These are phyloP conservation scores for Octodon degus DNA, from an alignment of 2,113 vertebrate genomes.

Conservation along the genomic window DNA sequence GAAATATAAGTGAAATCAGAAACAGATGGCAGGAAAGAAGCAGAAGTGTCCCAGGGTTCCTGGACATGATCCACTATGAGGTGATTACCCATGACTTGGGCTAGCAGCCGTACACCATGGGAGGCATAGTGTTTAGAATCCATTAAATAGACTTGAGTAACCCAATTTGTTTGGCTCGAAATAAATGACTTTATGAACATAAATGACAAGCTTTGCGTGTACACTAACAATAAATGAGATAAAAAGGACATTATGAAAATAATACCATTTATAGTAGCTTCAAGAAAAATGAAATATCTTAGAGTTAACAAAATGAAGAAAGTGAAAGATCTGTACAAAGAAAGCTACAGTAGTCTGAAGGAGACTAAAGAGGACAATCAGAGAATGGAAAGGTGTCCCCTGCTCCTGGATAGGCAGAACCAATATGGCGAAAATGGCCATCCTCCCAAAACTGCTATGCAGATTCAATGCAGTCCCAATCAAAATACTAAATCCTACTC, in stretches of 20 bases:
- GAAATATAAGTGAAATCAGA: background rate
- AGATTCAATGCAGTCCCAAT: background rate
- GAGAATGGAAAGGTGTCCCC: background rate
- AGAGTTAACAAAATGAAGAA: background rate
- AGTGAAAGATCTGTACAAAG: background rate
- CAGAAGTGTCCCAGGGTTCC: background rate
- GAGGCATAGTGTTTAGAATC: background rate
- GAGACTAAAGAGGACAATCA: background rate
- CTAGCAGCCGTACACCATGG: background rate
- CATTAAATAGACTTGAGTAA: background rate
- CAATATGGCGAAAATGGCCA: background rate
- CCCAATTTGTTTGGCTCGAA: background rate
- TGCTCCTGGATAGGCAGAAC: background rate
- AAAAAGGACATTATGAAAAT: background rate
- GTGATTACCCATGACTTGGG: background rate
- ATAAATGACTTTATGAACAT: background rate
- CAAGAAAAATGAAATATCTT: background rate
- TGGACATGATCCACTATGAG: background rate
- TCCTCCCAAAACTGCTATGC: background rate
- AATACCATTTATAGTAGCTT: background rate
- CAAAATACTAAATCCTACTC: background rate
- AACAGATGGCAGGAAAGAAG: background rate
- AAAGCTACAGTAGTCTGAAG: background rate
- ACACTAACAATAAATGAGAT: background rate
- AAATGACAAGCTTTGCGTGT: background rate